Conservation (phyloP, 2,113 vertebrate species). For the Potamarius usumacintae region DNA sequence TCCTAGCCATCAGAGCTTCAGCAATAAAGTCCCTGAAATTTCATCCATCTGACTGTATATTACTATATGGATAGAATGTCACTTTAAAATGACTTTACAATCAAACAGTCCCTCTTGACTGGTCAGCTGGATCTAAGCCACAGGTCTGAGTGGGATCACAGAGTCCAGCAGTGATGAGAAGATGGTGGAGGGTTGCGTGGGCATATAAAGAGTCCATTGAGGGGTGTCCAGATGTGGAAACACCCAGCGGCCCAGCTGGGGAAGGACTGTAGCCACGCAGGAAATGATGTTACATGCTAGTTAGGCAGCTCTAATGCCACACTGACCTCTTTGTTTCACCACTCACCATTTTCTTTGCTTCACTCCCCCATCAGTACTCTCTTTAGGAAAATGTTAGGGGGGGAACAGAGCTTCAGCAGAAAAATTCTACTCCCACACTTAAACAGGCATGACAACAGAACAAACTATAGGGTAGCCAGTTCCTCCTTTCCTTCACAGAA, state of each 20-base stretch:
- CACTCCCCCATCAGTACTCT: not conserved
- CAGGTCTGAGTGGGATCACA: conserved; percentile 32
- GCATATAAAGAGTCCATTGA: conserved; percentile 73
- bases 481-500: conserved; percentile 25
- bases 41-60: not conserved
- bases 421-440: conserved; percentile 51
- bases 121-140: conserved; percentile 21
- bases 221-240: conserved; percentile 68
- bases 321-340: conserved; percentile 71
- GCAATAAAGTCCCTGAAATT: not conserved
- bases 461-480: conserved; percentile 49
- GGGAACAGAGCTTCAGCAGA: conserved; percentile 59
- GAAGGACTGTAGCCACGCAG: conserved; percentile 70
- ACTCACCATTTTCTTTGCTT: conserved; percentile 33
- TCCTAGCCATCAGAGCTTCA: not conserved
- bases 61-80: not conserved
- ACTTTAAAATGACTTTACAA: not conserved
- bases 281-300: conserved; percentile 74
- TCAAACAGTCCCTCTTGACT: conserved; percentile 16
- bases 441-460: conserved; percentile 58
- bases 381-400: conserved; percentile 53
- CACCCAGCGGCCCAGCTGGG: conserved; percentile 58
- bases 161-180: conserved; percentile 23
- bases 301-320: conserved; percentile 63
- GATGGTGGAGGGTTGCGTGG: conserved; percentile 20